Evolutionary conservation across 2,888 invertebrate species (phyloP).

Genomic region (Caenorhabditis sp.): DNA sequence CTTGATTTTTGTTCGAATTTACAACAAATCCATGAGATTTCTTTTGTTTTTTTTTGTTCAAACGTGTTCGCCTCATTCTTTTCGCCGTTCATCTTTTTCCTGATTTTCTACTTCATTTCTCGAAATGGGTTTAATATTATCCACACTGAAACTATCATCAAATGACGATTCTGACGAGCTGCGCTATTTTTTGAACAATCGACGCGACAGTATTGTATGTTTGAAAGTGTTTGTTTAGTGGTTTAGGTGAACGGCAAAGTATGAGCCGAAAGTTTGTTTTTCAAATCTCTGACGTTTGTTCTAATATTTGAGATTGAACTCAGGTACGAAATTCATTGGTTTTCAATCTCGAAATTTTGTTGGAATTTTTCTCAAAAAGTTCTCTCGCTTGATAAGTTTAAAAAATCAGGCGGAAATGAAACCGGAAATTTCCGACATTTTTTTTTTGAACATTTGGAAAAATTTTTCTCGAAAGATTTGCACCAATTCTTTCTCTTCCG

Average conservation of each 20-base stretch:
- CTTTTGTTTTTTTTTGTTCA: not conserved
- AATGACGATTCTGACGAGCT: conserved; percentile 3
- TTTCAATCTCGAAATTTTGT: not conserved
- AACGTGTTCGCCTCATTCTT: not conserved
- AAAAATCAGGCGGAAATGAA: too few relatives aligned
- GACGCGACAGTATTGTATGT: conserved; percentile 30
- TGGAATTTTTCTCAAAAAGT: too few relatives aligned
- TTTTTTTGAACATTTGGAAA: too few relatives aligned
- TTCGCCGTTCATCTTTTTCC: not conserved
- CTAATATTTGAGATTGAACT: not conserved
- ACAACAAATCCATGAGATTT: not conserved
- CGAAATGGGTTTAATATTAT: conserved; percentile 20
- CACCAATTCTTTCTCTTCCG: too few relatives aligned
- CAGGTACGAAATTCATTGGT: not conserved
- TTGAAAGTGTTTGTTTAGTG: conserved; percentile 12
- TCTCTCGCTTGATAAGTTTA: too few relatives aligned
- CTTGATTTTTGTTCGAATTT: not conserved
- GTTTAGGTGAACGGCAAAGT: not conserved
- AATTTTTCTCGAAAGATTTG: too few relatives aligned
- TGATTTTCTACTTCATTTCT: not conserved
- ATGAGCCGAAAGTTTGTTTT: not conserved
- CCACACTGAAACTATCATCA: conserved; percentile 2
- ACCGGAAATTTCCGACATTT: too few relatives aligned
- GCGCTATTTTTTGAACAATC: conserved; percentile 24
- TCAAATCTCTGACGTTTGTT: not conserved